phyloP scores from a whole-genome alignment of 2,888 invertebrate genomes.

The Spodoptera picta region DNA sequence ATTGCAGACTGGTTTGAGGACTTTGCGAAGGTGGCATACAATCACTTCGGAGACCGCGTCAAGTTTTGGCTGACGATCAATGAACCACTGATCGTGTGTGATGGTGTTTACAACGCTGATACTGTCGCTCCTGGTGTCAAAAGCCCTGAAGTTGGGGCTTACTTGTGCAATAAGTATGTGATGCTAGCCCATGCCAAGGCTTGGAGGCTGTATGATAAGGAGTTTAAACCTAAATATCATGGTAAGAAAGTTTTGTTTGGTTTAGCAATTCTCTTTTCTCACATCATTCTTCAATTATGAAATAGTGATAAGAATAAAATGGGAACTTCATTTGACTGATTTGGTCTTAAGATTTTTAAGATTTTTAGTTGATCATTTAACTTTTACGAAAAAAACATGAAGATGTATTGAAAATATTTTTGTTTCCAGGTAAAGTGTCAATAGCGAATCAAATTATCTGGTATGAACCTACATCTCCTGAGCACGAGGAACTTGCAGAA shows the following conservation, averaged over 20 bases:
- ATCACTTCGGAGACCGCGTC: conserved; percentile 88
- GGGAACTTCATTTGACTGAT: no score
- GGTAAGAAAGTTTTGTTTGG: conserved; percentile 1
- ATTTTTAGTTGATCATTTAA: no score
- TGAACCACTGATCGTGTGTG: conserved; percentile 89
- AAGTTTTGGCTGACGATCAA: conserved; percentile 92
- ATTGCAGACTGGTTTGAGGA: conserved; percentile 88
- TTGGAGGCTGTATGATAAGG: conserved; percentile 86
- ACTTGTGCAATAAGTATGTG: conserved; percentile 85
- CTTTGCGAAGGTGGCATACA: conserved; percentile 86
- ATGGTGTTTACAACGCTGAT: conserved; percentile 3
- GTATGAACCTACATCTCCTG: no score
- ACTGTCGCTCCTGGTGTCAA: conserved; percentile 38
- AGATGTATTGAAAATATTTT: no score
- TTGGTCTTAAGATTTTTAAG: no score
- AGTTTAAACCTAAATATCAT: conserved; percentile 73
- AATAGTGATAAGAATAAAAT: no score
- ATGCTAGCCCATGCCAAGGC: conserved; percentile 90
- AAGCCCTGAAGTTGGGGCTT: conserved; percentile 28
- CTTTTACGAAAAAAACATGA: no score
- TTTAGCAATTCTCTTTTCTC: no score
- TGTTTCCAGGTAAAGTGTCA: no score
- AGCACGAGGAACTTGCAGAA: no score
- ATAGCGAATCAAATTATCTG: no score
- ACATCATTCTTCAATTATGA: no score